A percentile compares a stretch with the other conserved stretches of the same genome.
These are phyloP conservation scores for Gryon sp. DNA, from an alignment of 1,140 invertebrate species.

Conservation along the genomic window DNA sequence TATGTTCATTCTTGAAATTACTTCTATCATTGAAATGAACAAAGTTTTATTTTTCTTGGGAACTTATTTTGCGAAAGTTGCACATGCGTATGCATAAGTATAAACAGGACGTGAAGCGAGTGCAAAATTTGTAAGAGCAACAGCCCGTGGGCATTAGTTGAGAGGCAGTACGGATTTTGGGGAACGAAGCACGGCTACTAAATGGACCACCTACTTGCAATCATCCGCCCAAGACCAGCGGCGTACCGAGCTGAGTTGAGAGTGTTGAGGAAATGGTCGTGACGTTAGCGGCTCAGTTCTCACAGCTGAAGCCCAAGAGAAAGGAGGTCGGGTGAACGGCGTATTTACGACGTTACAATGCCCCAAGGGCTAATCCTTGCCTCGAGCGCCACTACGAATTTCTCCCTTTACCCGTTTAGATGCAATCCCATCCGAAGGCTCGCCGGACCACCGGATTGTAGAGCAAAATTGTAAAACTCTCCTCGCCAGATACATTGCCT, in stretches of 20 bases:
- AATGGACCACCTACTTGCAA: slow-evolving; percentile 58
- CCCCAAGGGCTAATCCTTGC: slow-evolving; percentile 78
- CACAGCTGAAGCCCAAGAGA: slow-evolving; percentile 61
- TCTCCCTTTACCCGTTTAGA: slow-evolving; percentile 69
- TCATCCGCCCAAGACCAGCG: slow-evolving; percentile 51
- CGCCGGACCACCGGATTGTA: slow-evolving; percentile 60
- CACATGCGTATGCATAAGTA: too few species aligned
- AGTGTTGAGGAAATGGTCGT: slow-evolving; percentile 67
- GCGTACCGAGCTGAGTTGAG: slow-evolving; percentile 42
- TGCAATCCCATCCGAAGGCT: slow-evolving; percentile 64
- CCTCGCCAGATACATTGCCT: slow-evolving; percentile 58
- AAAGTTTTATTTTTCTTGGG: too few species aligned
- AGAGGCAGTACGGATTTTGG: slow-evolving; percentile 53
- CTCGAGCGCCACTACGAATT: slow-evolving; percentile 65
- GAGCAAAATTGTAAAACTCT: slow-evolving; percentile 62
- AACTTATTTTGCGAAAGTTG: too few species aligned
- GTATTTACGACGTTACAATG: slow-evolving; percentile 80
- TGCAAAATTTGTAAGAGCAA: slow-evolving; percentile 56
- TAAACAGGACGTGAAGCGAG: too few species aligned
- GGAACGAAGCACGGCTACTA: slow-evolving; percentile 36
- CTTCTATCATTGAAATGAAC: too few species aligned
- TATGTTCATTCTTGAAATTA: too few species aligned
- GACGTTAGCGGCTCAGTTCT: slow-evolving; percentile 66
- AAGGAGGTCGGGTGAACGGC: slow-evolving; percentile 63
- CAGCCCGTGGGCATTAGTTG: slow-evolving; percentile 47